Evolutionary conservation across 2,888 invertebrate species (phyloP).

Genomic region (Drosophila prolongata): DNA sequence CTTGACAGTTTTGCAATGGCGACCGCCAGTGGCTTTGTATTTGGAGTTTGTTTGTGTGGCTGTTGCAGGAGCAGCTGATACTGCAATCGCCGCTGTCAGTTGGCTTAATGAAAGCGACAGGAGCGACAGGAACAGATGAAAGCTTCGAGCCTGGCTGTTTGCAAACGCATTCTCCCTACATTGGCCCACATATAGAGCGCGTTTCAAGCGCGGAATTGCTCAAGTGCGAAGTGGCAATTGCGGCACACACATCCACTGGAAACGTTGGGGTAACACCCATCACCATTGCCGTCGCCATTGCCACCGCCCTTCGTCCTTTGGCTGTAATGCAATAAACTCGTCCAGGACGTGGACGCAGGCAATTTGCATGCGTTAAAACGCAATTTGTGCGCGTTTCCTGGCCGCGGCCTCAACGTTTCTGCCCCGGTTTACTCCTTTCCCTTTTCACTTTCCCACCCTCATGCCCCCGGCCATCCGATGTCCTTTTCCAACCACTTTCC

Average conservation of each 20-base stretch:
- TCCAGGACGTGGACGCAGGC: slow-evolving; percentile 55
- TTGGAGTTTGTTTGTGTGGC: slow-evolving; percentile 15
- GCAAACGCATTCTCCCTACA: slow-evolving; percentile 1
- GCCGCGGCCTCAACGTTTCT: slow-evolving; percentile 46
- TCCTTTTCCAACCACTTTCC: slow-evolving; percentile 4
- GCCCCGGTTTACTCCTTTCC: slow-evolving; percentile 1
- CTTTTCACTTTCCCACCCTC: not conserved
- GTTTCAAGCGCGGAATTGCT: slow-evolving; percentile 19
- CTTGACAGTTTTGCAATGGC: slow-evolving; percentile 59
- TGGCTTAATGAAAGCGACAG: slow-evolving; percentile 57
- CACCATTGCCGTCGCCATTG: no score
- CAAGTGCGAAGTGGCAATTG: slow-evolving; percentile 69
- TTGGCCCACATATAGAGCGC: not conserved
- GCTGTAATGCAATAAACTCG: slow-evolving; percentile 74
- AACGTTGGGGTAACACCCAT: no score
- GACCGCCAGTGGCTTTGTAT: slow-evolving; percentile 45
- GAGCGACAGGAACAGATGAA: slow-evolving; percentile 11
- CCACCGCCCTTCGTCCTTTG: slow-evolving; percentile 10
- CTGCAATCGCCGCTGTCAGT: slow-evolving; percentile 56
- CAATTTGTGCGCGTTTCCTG: slow-evolving; percentile 77
- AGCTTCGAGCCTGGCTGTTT: slow-evolving; percentile 31
- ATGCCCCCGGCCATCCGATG: not conserved
- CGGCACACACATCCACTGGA: slow-evolving; percentile 26
- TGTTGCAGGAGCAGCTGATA: slow-evolving; percentile 16
- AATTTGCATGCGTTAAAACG: slow-evolving; percentile 81